These are phyloP conservation scores for Drosophila lini DNA, from an alignment of 1,140 invertebrate species.

Conservation along the genomic window DNA sequence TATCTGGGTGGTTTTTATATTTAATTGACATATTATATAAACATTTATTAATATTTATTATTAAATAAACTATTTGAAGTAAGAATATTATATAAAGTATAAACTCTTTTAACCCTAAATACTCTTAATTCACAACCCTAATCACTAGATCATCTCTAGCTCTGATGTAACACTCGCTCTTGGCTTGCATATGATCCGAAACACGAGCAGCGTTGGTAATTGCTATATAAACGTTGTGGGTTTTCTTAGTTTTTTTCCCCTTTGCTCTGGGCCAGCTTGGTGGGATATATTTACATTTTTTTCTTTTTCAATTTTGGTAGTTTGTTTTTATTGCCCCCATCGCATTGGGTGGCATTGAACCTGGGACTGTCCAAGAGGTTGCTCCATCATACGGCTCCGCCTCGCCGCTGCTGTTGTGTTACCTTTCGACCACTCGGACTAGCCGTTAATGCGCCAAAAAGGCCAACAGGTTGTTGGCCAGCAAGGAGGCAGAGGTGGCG, in stretches of 20 bases:
- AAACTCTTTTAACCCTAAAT: background rate
- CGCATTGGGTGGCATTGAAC: conserved; percentile 79
- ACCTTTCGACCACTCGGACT: conserved; percentile 25
- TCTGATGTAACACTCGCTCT: conserved; percentile 30
- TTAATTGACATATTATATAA: background rate
- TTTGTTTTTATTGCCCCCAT: conserved; percentile 68
- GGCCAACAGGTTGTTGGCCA: conserved; percentile 53
- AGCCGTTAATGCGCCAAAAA: conserved; percentile 79
- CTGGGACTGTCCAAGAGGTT: conserved; percentile 41
- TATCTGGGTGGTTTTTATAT: background rate
- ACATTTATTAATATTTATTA: no score
- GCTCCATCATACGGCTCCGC: conserved; percentile 21
- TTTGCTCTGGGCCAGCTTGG: conserved; percentile 13
- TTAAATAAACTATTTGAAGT: background rate
- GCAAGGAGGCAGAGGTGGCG: background rate
- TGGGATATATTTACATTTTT: conserved; percentile 1
- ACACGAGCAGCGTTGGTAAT: conserved; percentile 77
- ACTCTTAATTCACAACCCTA: background rate
- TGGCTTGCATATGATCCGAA: conserved; percentile 59
- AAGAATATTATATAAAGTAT: background rate
- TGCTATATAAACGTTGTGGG: conserved; percentile 72
- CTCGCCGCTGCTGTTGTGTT: background rate
- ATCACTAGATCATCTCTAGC: conserved; percentile 36
- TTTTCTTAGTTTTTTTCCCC: conserved; percentile 48
- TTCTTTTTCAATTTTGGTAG: conserved; percentile 65